Base-by-base conservation (phyloP, 2,888 invertebrate species). In the Euplagia quadripunctaria region DNA sequence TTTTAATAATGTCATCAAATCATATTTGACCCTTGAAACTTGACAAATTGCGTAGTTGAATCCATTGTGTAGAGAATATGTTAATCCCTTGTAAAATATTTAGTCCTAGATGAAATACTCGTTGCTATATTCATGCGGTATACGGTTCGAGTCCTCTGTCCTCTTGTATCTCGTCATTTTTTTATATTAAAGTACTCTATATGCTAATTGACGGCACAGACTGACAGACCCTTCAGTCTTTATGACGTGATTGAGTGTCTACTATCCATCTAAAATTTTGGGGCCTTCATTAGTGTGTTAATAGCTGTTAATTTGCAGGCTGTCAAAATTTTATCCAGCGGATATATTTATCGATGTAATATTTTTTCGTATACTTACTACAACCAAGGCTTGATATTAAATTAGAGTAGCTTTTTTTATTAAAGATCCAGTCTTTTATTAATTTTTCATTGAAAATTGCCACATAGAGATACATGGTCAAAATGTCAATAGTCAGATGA, bases 111-210 rank as follows among this genome's bases (percentile, higher is more conserved):
- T 58, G 20, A 58, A 58, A 58, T 20, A 58, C 20, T 20, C 58
- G 20, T 9, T n/a, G 55, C 55, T 55, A 20, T 58, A 20, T 12
- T 58, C 58, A 58, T 20, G 20, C n/a, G 11, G 55, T 58, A 12
- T 58, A 58, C 14, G 16, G 51, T 42, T 51, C 7, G 17, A 42
- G 52, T 31, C 42, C 42, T 46, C 20, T 31, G 42, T 64, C 52
- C 52, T 51, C 64, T 64, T 20, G 64, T 42, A 4, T 14, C 51
- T 14, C n/a, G n/a, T 52, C 52, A 49, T 42, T 61, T 67, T 71
- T 68, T 63, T 42, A 20, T 65, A 64, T 71, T 58, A 71, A 72
- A 72, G 68, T 72, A 61, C 68, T 72, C 72, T 72, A 72, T 72
- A 72, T 72, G 68, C 68, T 68, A 72, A 72, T 72, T 63, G 55